Evolutionary conservation across 2,888 invertebrate species (phyloP).

Genomic region (Noctua comes): DNA sequence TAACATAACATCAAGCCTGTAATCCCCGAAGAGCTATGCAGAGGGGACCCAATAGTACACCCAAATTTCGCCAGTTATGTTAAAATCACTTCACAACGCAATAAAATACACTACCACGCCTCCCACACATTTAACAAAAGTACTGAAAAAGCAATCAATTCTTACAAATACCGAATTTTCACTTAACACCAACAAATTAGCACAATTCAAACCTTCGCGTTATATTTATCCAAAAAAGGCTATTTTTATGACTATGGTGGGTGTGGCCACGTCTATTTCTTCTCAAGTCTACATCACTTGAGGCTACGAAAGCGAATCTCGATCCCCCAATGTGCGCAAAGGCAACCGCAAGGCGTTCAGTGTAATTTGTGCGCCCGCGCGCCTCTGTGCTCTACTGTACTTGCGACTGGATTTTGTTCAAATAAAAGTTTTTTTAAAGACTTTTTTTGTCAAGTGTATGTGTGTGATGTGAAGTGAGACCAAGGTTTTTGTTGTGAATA

Average conservation of each 20-base stretch:
- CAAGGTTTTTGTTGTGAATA: constrained; percentile 17
- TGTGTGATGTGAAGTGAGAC: constrained; percentile 63
- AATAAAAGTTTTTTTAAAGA: constrained; percentile 22
- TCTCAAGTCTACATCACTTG: constrained; percentile 81
- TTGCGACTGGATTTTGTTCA: constrained; percentile 52
- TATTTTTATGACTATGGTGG: not conserved
- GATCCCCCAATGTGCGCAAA: constrained; percentile 82
- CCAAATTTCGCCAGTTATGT: too few species aligned
- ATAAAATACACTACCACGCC: constrained; percentile 24
- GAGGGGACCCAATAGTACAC: too few species aligned
- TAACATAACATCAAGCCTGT: too few species aligned
- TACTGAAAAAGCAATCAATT: constrained; percentile 12
- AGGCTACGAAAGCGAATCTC: constrained; percentile 87
- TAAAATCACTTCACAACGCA: constrained; percentile 9
- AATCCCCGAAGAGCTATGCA: too few species aligned
- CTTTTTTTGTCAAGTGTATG: constrained; percentile 19
- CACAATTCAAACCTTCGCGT: constrained; percentile 21
- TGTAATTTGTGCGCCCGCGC: constrained; percentile 85
- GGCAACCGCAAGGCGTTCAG: constrained; percentile 77
- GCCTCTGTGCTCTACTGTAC: constrained; percentile 69
- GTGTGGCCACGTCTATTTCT: constrained; percentile 78
- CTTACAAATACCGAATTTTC: constrained; percentile 12
- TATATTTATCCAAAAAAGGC: constrained; percentile 18
- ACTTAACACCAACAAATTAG: constrained; percentile 42
- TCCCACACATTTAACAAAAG: constrained; percentile 7